Evolutionary conservation across 2,888 invertebrate genomes (phyloP), one percentile per base, ranked within the genome.

Genomic region (Protophormia terraenovae): DNA sequence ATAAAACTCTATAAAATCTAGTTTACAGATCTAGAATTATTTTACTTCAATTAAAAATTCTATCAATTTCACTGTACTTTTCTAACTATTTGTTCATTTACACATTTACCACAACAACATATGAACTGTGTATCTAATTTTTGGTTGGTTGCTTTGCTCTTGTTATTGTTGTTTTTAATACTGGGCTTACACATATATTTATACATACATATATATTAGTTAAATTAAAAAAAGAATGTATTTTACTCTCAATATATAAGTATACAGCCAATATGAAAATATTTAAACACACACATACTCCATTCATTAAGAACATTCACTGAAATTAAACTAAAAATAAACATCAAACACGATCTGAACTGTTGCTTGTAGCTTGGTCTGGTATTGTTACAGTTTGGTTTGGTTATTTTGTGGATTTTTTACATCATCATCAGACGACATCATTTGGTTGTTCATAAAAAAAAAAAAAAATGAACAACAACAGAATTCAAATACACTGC

Each of bases 341-440:
- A 69, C 67, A 41, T 58, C 53, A 55, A 64, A 71, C 53, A 41
- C 22, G 22, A 41, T 38, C 16, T 32, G 38, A 83, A 75, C 78
- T 79, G 78, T 69, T 78, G 73, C 73, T 38, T 60, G 60, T 32
- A 60, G 47, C 32, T 29, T 22, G 50, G 27, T 32, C 3, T 78
- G 16, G 29, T 12, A 41, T 29, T 41, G 22, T 55, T 45, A 45
- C 29, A 62, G 19, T 67, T 50, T 16, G 14, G 47, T 77, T 83
- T 66, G 64, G 50, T 69, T 66, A 64, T 55, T 50, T 67, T 79
- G 62, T 24, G 79, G 53, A 27, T 38, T 60, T n/a, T n/a, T 22
- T 41, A 27, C 41, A 62, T 47, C 50, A 77, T 45, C 47, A 58
- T 16, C 45, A 72, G 12, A 35, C 55, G n/a, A 22, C 12, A 27